Base-by-base conservation (phyloP, 2,797 vertebrate genomes). In the Enteromius argenteus region DNA sequence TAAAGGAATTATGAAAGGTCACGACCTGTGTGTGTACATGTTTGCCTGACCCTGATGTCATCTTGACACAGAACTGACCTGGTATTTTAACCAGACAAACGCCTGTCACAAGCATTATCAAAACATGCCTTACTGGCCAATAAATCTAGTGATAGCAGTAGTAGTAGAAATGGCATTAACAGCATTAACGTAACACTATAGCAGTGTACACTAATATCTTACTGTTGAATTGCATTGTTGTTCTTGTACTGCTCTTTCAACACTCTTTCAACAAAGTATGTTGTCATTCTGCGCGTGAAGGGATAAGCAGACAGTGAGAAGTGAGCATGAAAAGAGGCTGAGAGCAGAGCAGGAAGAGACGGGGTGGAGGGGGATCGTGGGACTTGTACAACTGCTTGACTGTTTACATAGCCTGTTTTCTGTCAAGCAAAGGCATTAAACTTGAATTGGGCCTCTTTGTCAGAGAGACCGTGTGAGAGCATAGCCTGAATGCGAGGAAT, bases 381-480 rank as follows among this genome's bases (percentile, higher is more conserved):
- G 60, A 83, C 62, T 44, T 77, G 80, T 82, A 74, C 67, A 81
- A 81, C 56, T 37, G n/a, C 60, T 80, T 58, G 13, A 77, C 78
- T 88, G 87, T 86, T 88, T 88, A 88, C 72, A 86, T 66, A 79
- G 77, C 14, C 69, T 15, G 58, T 27, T 86, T 88, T 82, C 85
- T 86, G 78, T 75, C 79, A 85, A 79, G 79, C 60, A 78, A 84
- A 83, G 19, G 64, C 53, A 66, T 80, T 72, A 66, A 71, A 69
- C 42, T 60, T 39, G 23, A 85, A 78, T 5, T 42, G 79, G 17
- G 17, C 67, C 76, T 77, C 49, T 27, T 51, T 75, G 67, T 75
- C 60, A 30, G 6, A 64, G 11, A 74, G 14, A 66, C 10, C 21
- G 13, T n/a, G 37, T 35, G 64, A 30, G 80, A 64, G 21, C 37